Percentiles rank a stretch among this genome's conserved stretches.
phyloP scores from a whole-genome alignment of 2,113 vertebrate genomes.

The Pedionomus torquatus region DNA sequence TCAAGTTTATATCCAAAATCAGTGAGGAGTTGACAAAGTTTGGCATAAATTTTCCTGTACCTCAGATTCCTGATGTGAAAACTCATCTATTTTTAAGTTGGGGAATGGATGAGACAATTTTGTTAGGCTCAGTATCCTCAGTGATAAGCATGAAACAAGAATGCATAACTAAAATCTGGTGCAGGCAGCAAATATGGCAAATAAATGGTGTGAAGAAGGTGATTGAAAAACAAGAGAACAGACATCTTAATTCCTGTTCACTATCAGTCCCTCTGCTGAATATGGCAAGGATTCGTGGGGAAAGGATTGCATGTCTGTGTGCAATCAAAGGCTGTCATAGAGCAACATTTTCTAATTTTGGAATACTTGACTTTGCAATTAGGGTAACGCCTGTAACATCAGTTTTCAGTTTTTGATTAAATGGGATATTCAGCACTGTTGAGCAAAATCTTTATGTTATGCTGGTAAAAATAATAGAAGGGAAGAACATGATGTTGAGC shows the following conservation, averaged over 20 bases:
- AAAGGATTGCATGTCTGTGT: not conserved
- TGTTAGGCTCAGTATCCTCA: not conserved
- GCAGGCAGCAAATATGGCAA: not conserved
- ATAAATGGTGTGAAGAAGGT: not conserved
- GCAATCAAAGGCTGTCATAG: not conserved
- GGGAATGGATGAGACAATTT: not conserved
- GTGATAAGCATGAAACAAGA: not conserved
- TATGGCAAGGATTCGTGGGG: not conserved
- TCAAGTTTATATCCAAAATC: not conserved
- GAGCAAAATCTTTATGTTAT: not conserved
- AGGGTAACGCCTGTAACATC: not conserved
- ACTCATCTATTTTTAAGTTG: not conserved
- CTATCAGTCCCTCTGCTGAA: not conserved
- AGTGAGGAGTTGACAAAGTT: not conserved
- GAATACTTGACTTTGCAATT: conserved; percentile 15
- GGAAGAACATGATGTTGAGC: not conserved
- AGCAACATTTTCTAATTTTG: conserved; percentile 21
- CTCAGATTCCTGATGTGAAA: not conserved
- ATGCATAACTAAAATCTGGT: not conserved
- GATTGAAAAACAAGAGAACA: not conserved
- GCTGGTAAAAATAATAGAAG: not conserved
- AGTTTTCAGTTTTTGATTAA: not conserved
- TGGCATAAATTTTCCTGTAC: not conserved
- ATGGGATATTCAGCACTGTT: not conserved
- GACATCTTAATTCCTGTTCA: not conserved